Evolutionary conservation across 2,113 vertebrate species (phyloP).

Genomic region (sheep (Ovis aries)): ARS-UI_Ramb_v3.0 NC_056066.1:7845001-7845500

Average conservation of each 20-base stretch:
- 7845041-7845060: neutral
- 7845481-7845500: neutral
- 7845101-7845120: constrained; percentile 39
- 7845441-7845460: neutral
- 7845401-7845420: constrained; percentile 4
- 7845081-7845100: constrained; percentile 11
- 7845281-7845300: constrained; percentile 42
- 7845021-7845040: neutral
- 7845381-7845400: neutral
- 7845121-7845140: constrained; percentile 24
- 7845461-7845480: neutral
- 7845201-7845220: constrained; percentile 60
- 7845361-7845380: constrained; percentile 19
- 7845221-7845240: constrained; percentile 30
- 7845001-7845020: neutral
- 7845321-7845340: neutral
- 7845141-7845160: constrained; percentile 45
- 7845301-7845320: neutral
- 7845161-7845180: constrained; percentile 47
- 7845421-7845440: neutral
- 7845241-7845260: constrained; percentile 52
- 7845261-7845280: constrained; percentile 56
- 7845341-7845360: neutral
- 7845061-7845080: constrained; percentile 52
- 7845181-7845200: constrained; percentile 55